Evolutionary conservation across 2,888 invertebrate genomes (phyloP).

Genomic region (Brassicogethes aeneus): DNA sequence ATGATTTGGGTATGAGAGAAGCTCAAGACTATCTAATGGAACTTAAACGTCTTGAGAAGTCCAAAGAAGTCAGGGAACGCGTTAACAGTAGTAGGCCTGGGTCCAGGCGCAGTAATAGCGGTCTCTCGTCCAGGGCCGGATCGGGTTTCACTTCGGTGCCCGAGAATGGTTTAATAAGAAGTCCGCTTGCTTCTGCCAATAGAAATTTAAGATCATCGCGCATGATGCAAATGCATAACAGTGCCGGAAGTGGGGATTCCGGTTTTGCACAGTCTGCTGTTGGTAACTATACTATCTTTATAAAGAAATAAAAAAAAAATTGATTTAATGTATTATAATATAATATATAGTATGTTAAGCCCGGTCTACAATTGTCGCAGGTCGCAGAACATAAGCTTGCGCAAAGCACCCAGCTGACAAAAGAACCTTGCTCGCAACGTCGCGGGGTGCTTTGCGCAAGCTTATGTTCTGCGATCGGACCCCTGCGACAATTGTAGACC

Average conservation of each 20-base stretch:
- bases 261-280: conserved; percentile 29
- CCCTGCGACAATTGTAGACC: too few species aligned
- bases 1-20: conserved; percentile 85
- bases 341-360: too few species aligned
- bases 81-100: conserved; percentile 50
- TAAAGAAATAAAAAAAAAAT: too few species aligned
- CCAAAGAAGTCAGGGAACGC: conserved; percentile 48
- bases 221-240: conserved; percentile 29
- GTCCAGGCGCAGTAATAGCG: conserved; percentile 47
- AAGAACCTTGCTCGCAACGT: too few species aligned
- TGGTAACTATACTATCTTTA: conserved; percentile 18
- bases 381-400: too few species aligned
- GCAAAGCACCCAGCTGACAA: too few species aligned
- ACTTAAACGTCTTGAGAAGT: conserved; percentile 59
- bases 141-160: conserved; percentile 46
- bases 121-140: conserved; percentile 47
- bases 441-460: too few species aligned
- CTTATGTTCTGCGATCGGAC: too few species aligned
- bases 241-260: conserved; percentile 36
- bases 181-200: conserved; percentile 28
- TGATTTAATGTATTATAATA: too few species aligned
- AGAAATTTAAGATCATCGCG: conserved; percentile 28
- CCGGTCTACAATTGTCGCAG: too few species aligned
- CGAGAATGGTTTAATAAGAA: conserved; percentile 32
- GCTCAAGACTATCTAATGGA: conserved; percentile 78